A percentile compares a stretch with the other conserved stretches of the same genome.
Conservation (phyloP, 2,797 vertebrate species). For the Coreius guichenoti region DNA sequence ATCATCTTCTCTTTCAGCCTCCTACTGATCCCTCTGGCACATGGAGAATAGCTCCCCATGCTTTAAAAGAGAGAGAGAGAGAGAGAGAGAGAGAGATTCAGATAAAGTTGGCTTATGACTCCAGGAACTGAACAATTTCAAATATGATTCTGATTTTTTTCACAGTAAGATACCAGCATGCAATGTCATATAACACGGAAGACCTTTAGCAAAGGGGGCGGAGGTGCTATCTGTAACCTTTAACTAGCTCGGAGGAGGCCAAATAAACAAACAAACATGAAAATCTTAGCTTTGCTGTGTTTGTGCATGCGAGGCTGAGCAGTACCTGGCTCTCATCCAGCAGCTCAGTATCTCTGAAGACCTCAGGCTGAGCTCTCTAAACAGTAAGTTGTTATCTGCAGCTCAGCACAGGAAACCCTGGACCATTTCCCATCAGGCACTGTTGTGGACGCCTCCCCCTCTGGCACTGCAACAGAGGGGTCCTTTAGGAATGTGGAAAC, state of each 20-base stretch:
- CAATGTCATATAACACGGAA: background rate
- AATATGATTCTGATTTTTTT: background rate
- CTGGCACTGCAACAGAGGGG: constrained; percentile 57
- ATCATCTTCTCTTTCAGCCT: constrained; percentile 61
- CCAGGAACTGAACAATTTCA: constrained; percentile 18
- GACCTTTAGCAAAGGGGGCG: constrained; percentile 26
- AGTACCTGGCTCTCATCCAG: constrained; percentile 48
- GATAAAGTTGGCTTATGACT: constrained; percentile 31
- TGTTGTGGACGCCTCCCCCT: constrained; percentile 25
- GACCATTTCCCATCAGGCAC: constrained; percentile 54
- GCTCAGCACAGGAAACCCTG: constrained; percentile 52
- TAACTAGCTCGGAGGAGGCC: constrained; percentile 16
- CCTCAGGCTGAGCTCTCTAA: constrained; percentile 39
- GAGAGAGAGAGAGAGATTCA: constrained; percentile 21
- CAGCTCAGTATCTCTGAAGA: constrained; percentile 49
- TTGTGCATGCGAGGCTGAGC: constrained; percentile 10
- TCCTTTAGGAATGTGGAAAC: constrained; percentile 52
- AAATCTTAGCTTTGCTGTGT: background rate
- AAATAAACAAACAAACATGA: constrained; percentile 29
- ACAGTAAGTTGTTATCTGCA: constrained; percentile 52
- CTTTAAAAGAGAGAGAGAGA: background rate
- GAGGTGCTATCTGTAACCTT: constrained; percentile 23
- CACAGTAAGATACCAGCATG: background rate
- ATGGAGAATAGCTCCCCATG: constrained; percentile 47
- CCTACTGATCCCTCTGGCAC: constrained; percentile 52